phyloP scores from a whole-genome alignment of 2,113 vertebrate species.

The Brachypodius melanocephalos region DNA sequence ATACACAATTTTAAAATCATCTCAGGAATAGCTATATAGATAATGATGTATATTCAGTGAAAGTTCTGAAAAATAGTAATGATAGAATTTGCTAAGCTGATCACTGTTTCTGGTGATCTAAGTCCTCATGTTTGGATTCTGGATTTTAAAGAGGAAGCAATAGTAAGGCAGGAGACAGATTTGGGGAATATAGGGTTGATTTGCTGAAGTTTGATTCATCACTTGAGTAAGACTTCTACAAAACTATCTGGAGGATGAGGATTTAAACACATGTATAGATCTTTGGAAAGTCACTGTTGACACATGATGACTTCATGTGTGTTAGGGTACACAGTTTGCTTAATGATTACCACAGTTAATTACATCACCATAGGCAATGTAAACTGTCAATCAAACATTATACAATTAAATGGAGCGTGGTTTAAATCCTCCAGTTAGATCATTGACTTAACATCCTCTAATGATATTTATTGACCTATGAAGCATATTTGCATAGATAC shows the following conservation, averaged over 20 bases:
- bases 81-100: background rate
- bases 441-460: background rate
- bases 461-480: background rate
- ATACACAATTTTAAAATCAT: fast-evolving
- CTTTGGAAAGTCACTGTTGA: background rate
- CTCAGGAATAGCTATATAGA: background rate
- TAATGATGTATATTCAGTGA: background rate
- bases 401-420: background rate
- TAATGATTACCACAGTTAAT: constrained; percentile 30
- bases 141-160: background rate
- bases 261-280: background rate
- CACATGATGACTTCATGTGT: background rate
- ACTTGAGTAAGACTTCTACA: background rate
- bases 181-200: background rate
- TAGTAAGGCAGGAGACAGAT: background rate
- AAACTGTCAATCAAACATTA: constrained; percentile 17
- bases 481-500: background rate
- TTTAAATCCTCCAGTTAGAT: background rate
- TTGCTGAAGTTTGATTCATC: background rate
- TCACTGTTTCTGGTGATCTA: background rate
- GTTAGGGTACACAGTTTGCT: background rate
- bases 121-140: background rate
- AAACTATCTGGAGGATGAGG: background rate
- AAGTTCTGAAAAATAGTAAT: background rate
- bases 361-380: background rate